Conservation (phyloP, 2,113 vertebrate species). For the Dissostichus mawsoni region DNA sequence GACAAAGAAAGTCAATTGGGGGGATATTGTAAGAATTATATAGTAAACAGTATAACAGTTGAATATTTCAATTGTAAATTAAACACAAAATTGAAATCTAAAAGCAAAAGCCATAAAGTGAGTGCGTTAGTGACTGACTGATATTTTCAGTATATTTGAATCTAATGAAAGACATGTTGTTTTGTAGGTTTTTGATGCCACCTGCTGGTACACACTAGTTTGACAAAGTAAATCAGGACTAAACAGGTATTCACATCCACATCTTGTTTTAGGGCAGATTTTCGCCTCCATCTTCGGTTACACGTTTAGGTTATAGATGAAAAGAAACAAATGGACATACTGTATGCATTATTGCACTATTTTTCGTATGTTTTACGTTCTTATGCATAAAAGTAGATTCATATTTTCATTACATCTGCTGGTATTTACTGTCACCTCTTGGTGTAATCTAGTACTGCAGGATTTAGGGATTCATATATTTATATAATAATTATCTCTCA, state of each 20-base stretch:
- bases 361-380: neutral
- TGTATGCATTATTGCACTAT: neutral
- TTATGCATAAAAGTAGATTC: neutral
- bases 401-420: neutral
- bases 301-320: neutral
- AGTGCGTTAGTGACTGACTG: too few species aligned
- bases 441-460: constrained; percentile 39
- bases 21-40: neutral
- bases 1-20: neutral
- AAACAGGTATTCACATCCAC: neutral
- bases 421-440: constrained; percentile 50
- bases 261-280: neutral
- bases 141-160: neutral
- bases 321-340: neutral
- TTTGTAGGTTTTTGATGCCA: constrained; percentile 44
- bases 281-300: neutral
- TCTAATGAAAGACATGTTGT: neutral
- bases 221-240: neutral
- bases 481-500: too few species aligned
- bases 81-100: neutral
- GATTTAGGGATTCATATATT: neutral
- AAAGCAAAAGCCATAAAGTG: neutral
- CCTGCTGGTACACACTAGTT: constrained; percentile 56
- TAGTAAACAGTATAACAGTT: neutral
- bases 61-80: neutral